Base-by-base conservation (phyloP, 1,140 invertebrate genomes). In the Pentalonia nigronervosa region DNA sequence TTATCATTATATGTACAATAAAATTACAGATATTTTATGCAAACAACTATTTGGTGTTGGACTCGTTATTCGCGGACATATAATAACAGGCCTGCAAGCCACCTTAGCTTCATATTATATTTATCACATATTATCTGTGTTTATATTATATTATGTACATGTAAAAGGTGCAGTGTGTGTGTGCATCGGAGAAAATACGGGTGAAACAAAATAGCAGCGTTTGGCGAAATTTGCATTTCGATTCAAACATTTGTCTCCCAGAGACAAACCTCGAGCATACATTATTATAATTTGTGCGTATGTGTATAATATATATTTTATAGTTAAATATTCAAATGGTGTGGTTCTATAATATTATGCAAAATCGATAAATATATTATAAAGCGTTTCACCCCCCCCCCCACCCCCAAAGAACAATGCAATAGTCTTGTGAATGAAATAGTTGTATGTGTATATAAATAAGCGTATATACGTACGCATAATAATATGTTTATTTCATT, bases 271-370 rank as follows among this genome's bases (percentile, higher is more conserved):
- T 86, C 83, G 25, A 45, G 83, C 83, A 6, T 47, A 76, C 14
- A 76, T 76, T 76, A 86, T 86, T 47, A 86, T 45, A 86, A 86
- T 30, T 25, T 41, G 81, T 83, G 36, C 81, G 9, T 45, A 25
- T 36, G 14, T 86, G 11, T 41, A 25, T 81, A 81, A 20, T 7
- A 20, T 36, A 45, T 45, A 47, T 86, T 36, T 84, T 86, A 86
- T 86, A 86, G 83, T 86, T 86, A 86, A 86, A 36, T 86, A 86
- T 86, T 86, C 83, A 86, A 86, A 45, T 45, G 83, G 83, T 47
- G 83, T 86, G 41, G n/a, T 30, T 47, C 83, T 86, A 86, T 84
- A 84, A 84, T 84, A 67, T 67, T n/a, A 84, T 84, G 83, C 45
- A 84, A 84, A 84, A 86, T 23, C 83, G 81, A 83, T 86, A 50